These are phyloP conservation scores for Eurois occulta DNA, from an alignment of 2,888 invertebrate genomes.

Conservation along the genomic window DNA sequence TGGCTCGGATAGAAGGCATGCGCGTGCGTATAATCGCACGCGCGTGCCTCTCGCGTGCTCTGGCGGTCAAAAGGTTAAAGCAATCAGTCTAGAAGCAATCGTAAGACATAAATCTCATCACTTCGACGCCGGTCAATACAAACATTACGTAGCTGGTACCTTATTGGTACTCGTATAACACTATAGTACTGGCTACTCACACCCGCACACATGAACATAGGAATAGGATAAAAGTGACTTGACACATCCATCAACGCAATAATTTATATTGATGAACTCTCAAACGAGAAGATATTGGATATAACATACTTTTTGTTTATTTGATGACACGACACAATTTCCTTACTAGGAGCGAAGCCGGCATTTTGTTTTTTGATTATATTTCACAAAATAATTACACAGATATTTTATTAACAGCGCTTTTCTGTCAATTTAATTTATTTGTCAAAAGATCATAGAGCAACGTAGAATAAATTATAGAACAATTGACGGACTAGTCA, in stretches of 20 bases:
- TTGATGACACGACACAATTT: no score
- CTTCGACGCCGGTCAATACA: neutral
- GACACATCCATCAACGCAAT: neutral
- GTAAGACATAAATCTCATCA: neutral
- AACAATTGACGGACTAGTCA: neutral
- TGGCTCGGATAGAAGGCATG: no score
- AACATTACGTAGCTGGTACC: neutral
- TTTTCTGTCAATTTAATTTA: neutral
- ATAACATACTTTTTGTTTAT: neutral
- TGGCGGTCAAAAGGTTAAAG: no score
- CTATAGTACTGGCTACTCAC: neutral
- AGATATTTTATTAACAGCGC: neutral
- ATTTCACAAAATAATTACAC: neutral
- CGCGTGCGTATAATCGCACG: no score
- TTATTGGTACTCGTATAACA: neutral
- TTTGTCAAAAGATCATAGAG: neutral
- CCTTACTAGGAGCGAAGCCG: neutral
- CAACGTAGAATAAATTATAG: neutral
- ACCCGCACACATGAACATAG: neutral
- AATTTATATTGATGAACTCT: neutral
- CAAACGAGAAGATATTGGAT: neutral
- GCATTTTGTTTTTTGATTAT: neutral
- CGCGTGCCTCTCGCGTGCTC: no score
- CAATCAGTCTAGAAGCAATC: neutral
- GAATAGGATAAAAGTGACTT: neutral